phyloP scores from a whole-genome alignment of 1,140 invertebrate species.

The Andrena cerasifolii region DNA sequence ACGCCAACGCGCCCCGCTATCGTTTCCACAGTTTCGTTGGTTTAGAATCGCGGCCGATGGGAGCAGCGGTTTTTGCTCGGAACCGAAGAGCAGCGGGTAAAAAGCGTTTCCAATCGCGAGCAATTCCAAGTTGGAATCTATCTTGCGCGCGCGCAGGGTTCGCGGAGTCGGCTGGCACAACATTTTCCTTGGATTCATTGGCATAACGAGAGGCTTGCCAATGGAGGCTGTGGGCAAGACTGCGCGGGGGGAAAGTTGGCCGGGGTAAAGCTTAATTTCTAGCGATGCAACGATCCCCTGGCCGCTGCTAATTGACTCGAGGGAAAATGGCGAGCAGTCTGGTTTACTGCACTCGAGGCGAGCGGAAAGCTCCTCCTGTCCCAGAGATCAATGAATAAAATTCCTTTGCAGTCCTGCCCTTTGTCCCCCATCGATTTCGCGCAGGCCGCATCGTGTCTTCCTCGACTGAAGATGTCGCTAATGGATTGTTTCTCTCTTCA shows the following conservation, averaged over 20 bases:
- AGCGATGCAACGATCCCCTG: slow-evolving; percentile 18
- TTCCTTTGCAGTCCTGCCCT: neutral
- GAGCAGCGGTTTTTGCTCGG: slow-evolving; percentile 24
- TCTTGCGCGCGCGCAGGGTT: slow-evolving; percentile 12
- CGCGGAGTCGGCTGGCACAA: neutral
- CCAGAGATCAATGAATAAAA: slow-evolving; percentile 24
- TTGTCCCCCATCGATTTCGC: neutral
- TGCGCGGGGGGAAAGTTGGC: neutral
- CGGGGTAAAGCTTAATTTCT: slow-evolving; percentile 46
- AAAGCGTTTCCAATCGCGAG: slow-evolving; percentile 26
- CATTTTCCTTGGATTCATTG: neutral
- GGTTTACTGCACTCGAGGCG: slow-evolving; percentile 10
- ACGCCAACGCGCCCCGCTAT: slow-evolving; percentile 28
- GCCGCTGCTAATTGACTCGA: slow-evolving; percentile 41
- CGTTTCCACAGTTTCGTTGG: slow-evolving; percentile 39
- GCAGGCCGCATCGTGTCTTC: neutral
- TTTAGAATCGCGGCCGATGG: slow-evolving; percentile 28
- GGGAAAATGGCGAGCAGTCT: slow-evolving; percentile 42
- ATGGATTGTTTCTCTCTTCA: slow-evolving; percentile 45
- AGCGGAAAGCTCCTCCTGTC: neutral
- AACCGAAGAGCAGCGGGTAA: slow-evolving; percentile 8
- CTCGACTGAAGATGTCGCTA: slow-evolving; percentile 27
- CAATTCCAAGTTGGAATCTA: slow-evolving; percentile 17
- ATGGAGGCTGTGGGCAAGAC: neutral
- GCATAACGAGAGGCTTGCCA: neutral